Conservation (phyloP, 2,113 vertebrate species). For the Dicaeum eximium region DNA sequence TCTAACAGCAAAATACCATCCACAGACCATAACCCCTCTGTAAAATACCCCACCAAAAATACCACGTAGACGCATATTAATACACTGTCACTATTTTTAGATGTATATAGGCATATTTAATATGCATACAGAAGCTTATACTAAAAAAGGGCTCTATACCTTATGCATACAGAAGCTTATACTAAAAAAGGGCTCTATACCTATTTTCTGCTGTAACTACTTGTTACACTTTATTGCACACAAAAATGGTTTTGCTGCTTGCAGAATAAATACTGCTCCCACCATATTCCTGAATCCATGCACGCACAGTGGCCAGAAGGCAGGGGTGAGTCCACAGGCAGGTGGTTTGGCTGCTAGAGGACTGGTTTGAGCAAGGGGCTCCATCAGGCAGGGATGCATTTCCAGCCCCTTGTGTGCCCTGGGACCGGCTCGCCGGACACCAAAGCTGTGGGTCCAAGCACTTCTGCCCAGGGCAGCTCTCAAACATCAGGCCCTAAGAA, state of each 20-base stretch:
- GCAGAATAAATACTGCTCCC: neutral
- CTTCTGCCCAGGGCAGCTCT: neutral
- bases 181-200: neutral
- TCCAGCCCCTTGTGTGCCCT: neutral
- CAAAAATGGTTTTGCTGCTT: neutral
- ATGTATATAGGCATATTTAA: neutral
- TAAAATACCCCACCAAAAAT: neutral
- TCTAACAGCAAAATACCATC: neutral
- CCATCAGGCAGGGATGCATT: neutral
- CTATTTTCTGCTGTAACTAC: neutral
- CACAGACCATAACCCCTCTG: neutral
- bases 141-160: neutral
- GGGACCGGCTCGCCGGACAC: fast-evolving
- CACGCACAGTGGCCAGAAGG: fast-evolving
- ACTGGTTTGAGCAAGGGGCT: neutral
- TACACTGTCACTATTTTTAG: neutral
- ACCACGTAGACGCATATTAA: neutral
- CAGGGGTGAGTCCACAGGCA: neutral
- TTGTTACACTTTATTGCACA: neutral
- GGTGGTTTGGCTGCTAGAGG: neutral
- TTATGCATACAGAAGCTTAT: no score
- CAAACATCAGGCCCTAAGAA: neutral
- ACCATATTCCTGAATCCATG: neutral
- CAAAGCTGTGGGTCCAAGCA: fast-evolving
- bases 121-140: neutral